A percentile compares a stretch with the other conserved stretches of the same genome.
Conservation (phyloP, 2,888 invertebrate species). For the Tridacna gigas region DNA sequence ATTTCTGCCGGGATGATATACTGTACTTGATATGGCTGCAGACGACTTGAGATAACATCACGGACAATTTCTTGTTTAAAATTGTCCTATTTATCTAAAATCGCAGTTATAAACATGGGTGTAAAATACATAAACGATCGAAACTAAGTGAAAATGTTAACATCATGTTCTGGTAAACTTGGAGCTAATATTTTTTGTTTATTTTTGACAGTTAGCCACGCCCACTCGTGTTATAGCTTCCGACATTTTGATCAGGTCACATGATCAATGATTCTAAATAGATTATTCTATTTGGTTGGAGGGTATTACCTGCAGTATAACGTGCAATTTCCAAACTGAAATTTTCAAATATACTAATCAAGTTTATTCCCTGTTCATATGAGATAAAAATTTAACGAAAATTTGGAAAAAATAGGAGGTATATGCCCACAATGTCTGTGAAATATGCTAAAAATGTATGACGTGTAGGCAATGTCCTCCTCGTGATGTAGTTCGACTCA, state of each 20-base stretch:
- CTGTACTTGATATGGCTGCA: background rate
- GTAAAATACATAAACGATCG: background rate
- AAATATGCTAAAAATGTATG: background rate
- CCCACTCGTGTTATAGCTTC: conserved; percentile 33
- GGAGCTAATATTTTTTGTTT: conserved; percentile 15
- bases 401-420: background rate
- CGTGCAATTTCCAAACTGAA: background rate
- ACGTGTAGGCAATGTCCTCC: background rate
- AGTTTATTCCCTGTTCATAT: background rate
- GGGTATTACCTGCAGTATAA: background rate
- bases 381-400: no score
- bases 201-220: conserved; percentile 35
- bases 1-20: background rate
- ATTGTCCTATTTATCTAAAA: background rate
- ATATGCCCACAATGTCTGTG: background rate
- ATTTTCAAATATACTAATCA: background rate
- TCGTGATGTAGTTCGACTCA: conserved; percentile 24
- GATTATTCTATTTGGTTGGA: conserved; percentile 11
- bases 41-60: background rate
- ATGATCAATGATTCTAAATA: conserved; percentile 62
- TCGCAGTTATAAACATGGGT: background rate
- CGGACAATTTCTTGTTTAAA: background rate
- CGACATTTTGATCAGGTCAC: conserved; percentile 76
- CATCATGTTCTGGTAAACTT: background rate
- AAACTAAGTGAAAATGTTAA: background rate